These are phyloP conservation scores for Trypoxylon attenuatum DNA, from an alignment of 2,888 invertebrate genomes.

Conservation along the genomic window DNA sequence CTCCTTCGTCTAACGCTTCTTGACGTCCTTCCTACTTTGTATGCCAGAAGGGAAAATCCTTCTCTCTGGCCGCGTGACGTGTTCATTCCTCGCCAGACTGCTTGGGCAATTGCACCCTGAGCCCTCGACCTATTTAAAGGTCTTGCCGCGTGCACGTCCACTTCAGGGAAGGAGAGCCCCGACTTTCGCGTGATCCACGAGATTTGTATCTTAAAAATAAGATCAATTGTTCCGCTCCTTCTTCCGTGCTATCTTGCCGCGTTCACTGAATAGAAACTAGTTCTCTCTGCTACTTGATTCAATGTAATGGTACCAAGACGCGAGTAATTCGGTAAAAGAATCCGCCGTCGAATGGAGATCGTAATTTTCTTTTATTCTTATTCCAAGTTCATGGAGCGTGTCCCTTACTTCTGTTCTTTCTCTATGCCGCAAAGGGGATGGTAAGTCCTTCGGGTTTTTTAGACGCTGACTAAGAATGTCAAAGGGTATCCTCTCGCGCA, in stretches of 20 bases:
- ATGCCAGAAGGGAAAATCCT: conserved; percentile 48
- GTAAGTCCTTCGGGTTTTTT: neutral
- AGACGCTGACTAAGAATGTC: neutral
- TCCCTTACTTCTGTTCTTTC: too few relatives aligned
- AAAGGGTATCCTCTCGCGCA: too few relatives aligned
- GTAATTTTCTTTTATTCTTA: too few relatives aligned
- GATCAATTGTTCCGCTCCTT: neutral
- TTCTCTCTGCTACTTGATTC: neutral
- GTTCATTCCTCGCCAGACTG: conserved; percentile 56
- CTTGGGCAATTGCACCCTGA: conserved; percentile 36
- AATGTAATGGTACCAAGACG: too few relatives aligned
- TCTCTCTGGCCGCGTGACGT: conserved; percentile 50
- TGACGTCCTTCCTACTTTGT: conserved; percentile 49
- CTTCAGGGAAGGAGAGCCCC: neutral
- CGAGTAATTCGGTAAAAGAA: too few relatives aligned
- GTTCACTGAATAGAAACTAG: neutral
- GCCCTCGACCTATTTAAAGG: conserved; percentile 6
- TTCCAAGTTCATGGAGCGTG: too few relatives aligned
- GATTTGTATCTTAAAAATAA: conserved; percentile 2
- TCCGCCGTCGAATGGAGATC: too few relatives aligned
- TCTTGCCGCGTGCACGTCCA: neutral
- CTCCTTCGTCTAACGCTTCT: conserved; percentile 37
- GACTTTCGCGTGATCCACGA: neutral
- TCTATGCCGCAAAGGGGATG: too few relatives aligned
- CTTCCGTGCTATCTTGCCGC: neutral